These are phyloP conservation scores for Pomatorhinus ruficollis DNA, from an alignment of 2,113 vertebrate genomes.

Conservation along the genomic window DNA sequence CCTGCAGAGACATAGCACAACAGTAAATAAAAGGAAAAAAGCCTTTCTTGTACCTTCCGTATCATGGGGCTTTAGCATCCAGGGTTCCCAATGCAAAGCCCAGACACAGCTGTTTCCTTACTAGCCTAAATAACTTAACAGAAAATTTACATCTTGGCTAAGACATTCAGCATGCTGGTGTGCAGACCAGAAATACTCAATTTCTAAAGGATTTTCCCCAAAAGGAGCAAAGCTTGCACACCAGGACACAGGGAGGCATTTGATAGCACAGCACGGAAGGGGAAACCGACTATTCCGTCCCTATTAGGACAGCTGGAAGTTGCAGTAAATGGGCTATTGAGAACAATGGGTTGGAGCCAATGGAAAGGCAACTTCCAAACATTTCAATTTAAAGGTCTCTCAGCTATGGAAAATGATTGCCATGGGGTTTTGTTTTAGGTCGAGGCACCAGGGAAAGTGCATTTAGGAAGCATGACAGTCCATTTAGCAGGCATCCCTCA, in stretches of 20 bases:
- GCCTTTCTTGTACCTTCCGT: not conserved
- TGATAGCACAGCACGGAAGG: not conserved
- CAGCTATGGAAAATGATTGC: slow-evolving; percentile 59
- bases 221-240: slow-evolving; percentile 20
- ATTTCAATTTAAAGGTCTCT: slow-evolving; percentile 66
- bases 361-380: slow-evolving; percentile 55
- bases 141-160: not conserved
- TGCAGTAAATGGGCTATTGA: slow-evolving; percentile 46
- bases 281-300: not conserved
- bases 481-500: slow-evolving; percentile 39
- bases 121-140: not conserved
- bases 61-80: not conserved
- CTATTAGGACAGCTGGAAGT: slow-evolving; percentile 51
- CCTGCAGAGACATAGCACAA: not conserved
- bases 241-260: slow-evolving; percentile 17
- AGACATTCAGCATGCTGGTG: not conserved
- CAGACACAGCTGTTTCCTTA: not conserved
- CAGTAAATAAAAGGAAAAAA: not conserved
- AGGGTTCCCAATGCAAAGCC: not conserved
- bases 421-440: slow-evolving; percentile 48
- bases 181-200: not conserved
- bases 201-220: slow-evolving; percentile 39
- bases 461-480: slow-evolving; percentile 40
- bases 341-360: slow-evolving; percentile 53
- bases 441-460: slow-evolving; percentile 23